Percentiles rank a stretch among this genome's conserved stretches.
Conservation (phyloP, 92 coral and sea anemone genomes). For the Chrysogorgia sp. region DNA sequence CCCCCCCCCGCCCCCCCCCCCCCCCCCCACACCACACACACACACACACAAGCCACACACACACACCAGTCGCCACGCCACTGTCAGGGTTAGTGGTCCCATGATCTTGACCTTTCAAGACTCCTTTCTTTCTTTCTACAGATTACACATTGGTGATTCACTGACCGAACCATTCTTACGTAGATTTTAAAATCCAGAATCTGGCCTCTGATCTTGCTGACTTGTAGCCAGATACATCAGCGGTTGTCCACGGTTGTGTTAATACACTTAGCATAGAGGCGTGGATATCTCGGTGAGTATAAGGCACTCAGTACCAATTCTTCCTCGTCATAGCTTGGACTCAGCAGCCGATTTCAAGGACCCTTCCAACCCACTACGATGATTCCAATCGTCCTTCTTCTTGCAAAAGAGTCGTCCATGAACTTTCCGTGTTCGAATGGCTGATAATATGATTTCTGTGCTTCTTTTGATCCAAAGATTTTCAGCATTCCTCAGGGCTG, state of each 20-base stretch:
- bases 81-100: too few species aligned
- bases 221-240: slow-evolving; percentile 54
- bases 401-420: slow-evolving; percentile 65
- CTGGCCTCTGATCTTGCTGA: slow-evolving; percentile 51
- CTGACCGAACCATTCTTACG: slow-evolving; percentile 47
- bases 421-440: slow-evolving; percentile 59
- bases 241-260: slow-evolving; percentile 56
- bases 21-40: too few species aligned
- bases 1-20: too few species aligned
- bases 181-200: slow-evolving; percentile 61
- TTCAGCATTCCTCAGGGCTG: slow-evolving; percentile 55
- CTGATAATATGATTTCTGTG: slow-evolving; percentile 40
- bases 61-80: too few species aligned
- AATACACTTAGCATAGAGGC: slow-evolving; percentile 51
- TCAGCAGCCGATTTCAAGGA: slow-evolving; percentile 56
- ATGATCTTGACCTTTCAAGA: background rate
- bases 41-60: too few species aligned
- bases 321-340: slow-evolving; percentile 58
- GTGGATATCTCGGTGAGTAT: slow-evolving; percentile 53
- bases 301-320: slow-evolving; percentile 63
- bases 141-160: slow-evolving; percentile 55
- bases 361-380: slow-evolving; percentile 62
- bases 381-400: slow-evolving; percentile 50
- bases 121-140: slow-evolving; percentile 27
- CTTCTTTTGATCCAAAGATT: slow-evolving; percentile 63